Percentiles rank a stretch among this genome's conserved stretches.
These are phyloP conservation scores for Pseudotriccus pelzelni DNA, from an alignment of 2,797 vertebrate species.

Conservation along the genomic window DNA sequence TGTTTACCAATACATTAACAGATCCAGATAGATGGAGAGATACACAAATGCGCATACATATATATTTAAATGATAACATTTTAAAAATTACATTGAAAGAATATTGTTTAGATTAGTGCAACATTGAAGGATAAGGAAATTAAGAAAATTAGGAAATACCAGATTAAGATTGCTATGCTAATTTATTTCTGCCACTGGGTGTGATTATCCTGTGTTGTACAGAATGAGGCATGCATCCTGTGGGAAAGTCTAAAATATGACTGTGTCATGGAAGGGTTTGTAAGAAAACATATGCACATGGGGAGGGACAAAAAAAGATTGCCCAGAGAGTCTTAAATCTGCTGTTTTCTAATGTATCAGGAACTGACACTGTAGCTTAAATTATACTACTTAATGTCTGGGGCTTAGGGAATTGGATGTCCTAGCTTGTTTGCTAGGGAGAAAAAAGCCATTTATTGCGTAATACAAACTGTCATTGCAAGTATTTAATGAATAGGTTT, in stretches of 20 bases:
- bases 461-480: background rate
- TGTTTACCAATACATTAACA: conserved; percentile 58
- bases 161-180: conserved; percentile 42
- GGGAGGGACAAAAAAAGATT: background rate
- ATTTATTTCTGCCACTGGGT: conserved; percentile 50
- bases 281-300: conserved; percentile 3
- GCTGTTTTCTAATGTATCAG: background rate
- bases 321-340: conserved; percentile 6
- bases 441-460: background rate
- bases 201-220: conserved; percentile 49
- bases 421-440: background rate
- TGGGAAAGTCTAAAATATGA: conserved; percentile 50
- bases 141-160: conserved; percentile 58
- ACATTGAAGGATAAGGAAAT: conserved; percentile 36
- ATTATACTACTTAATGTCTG: background rate
- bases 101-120: conserved; percentile 15
- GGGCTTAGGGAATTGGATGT: background rate
- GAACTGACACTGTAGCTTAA: background rate
- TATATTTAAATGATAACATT: background rate
- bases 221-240: conserved; percentile 50
- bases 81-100: background rate
- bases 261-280: background rate
- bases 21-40: conserved; percentile 29
- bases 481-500: background rate
- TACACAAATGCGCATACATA: background rate